Conservation (phyloP, 2,113 vertebrate species). For the Sinocyclocheilus rhinocerous region DNA sequence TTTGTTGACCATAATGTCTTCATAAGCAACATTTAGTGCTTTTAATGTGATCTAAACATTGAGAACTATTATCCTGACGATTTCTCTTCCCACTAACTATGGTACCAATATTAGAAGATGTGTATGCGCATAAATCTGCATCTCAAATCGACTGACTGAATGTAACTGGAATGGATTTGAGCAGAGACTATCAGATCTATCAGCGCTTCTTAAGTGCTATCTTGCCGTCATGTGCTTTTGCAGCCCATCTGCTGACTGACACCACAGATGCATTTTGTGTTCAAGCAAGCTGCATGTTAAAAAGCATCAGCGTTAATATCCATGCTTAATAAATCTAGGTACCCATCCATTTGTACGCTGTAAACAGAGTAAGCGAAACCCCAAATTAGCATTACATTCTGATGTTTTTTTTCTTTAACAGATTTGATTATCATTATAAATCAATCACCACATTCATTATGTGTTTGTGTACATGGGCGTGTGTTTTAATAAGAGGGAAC, state of each 20-base stretch:
- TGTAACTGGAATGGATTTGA: not conserved
- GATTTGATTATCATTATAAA: conserved; percentile 24
- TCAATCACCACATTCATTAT: conserved; percentile 30
- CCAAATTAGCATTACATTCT: conserved; percentile 1
- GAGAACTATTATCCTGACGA: not conserved
- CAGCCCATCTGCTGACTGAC: conserved; percentile 37
- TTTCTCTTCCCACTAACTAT: not conserved
- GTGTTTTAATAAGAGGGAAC: conserved; percentile 6
- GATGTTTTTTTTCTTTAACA: not conserved
- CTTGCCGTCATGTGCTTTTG: not conserved
- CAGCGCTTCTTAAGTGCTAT: not conserved
- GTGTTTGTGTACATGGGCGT: conserved; percentile 23
- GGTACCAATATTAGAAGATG: not conserved
- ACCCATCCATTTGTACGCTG: not conserved
- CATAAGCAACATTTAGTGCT: not conserved
- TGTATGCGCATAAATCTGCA: conserved; percentile 15
- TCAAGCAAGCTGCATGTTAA: not conserved
- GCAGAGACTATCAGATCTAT: not conserved
- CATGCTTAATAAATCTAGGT: not conserved
- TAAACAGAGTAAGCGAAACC: conserved; percentile 22
- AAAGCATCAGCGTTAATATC: conserved; percentile 3
- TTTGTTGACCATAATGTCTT: too few species aligned
- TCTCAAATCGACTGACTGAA: not conserved
- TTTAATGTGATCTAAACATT: not conserved
- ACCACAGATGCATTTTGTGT: conserved; percentile 27